Conservation (phyloP, 2,888 invertebrate species). For the Dryadula phaetusa region DNA sequence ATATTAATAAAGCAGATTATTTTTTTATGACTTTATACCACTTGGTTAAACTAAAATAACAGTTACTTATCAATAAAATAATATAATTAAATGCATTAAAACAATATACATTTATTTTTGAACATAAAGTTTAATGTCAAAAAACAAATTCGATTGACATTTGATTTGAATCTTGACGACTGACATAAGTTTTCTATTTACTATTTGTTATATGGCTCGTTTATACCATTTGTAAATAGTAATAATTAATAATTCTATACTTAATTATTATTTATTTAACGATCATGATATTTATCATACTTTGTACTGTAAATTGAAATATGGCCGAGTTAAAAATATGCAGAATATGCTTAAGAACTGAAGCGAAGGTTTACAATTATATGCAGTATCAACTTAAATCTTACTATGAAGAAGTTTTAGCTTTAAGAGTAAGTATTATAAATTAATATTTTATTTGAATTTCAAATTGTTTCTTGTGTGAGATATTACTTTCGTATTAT, state of each 20-base stretch:
- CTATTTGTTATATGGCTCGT: not conserved
- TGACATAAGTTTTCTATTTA: conserved; percentile 14
- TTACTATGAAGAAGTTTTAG: conserved; percentile 69
- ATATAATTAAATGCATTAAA: not conserved
- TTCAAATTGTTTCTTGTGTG: not conserved
- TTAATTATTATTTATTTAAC: not conserved
- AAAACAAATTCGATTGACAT: not conserved
- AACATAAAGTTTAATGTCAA: not conserved
- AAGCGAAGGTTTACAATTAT: conserved; percentile 60
- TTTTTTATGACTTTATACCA: too few relatives aligned
- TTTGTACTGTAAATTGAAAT: not conserved
- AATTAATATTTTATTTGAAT: not conserved
- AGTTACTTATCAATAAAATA: not conserved
- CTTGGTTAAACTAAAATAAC: too few relatives aligned
- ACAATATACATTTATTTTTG: not conserved
- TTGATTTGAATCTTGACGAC: not conserved
- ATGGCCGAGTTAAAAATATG: conserved; percentile 61
- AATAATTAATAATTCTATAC: not conserved
- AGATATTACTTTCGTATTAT: not conserved
- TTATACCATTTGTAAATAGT: not conserved
- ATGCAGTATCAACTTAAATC: conserved; percentile 61
- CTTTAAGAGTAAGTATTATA: conserved; percentile 57
- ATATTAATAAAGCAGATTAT: too few relatives aligned
- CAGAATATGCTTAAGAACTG: conserved; percentile 64
- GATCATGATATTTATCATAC: not conserved